These are phyloP conservation scores for Drosophila antonietae DNA, from an alignment of 2,888 invertebrate genomes.

Conservation along the genomic window DNA sequence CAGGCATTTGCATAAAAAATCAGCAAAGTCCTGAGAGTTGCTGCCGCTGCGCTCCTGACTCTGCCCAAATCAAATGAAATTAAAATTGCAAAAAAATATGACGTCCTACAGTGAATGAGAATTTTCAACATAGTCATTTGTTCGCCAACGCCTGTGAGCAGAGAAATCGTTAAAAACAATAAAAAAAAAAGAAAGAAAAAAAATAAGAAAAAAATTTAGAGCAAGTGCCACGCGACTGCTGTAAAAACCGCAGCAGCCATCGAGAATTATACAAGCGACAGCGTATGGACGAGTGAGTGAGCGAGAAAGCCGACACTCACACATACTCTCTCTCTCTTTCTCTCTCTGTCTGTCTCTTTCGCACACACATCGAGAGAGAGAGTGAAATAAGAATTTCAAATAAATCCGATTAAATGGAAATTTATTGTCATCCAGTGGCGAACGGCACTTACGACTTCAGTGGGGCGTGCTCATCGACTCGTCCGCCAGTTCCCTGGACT, in stretches of 20 bases:
- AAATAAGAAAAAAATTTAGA: constrained; percentile 40
- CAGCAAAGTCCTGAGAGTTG: constrained; percentile 27
- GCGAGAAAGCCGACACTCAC: constrained; percentile 34
- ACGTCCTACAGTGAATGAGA: constrained; percentile 50
- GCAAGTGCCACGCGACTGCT: constrained; percentile 64
- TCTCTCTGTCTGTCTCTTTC: neutral
- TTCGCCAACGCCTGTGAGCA: constrained; percentile 32
- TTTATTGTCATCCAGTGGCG: constrained; percentile 81
- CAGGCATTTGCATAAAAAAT: constrained; percentile 55
- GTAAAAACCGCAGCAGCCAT: constrained; percentile 62
- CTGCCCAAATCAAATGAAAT: constrained; percentile 60
- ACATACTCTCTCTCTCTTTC: constrained; percentile 6
- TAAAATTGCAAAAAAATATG: constrained; percentile 65
- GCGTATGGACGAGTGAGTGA: constrained; percentile 7
- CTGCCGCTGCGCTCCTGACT: constrained; percentile 20
- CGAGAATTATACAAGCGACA: constrained; percentile 21
- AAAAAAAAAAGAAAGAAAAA: constrained; percentile 13
- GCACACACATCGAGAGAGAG: constrained; percentile 15
- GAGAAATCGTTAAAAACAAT: constrained; percentile 64
- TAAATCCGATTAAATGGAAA: constrained; percentile 83
- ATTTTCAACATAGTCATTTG: constrained; percentile 65
- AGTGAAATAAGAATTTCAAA: constrained; percentile 80
- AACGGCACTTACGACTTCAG: constrained; percentile 80
- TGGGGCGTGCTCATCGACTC: constrained; percentile 76
- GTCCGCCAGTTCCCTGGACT: constrained; percentile 35